Conservation (phyloP, 2,797 vertebrate genomes). For the Benthosema pterotum region DNA sequence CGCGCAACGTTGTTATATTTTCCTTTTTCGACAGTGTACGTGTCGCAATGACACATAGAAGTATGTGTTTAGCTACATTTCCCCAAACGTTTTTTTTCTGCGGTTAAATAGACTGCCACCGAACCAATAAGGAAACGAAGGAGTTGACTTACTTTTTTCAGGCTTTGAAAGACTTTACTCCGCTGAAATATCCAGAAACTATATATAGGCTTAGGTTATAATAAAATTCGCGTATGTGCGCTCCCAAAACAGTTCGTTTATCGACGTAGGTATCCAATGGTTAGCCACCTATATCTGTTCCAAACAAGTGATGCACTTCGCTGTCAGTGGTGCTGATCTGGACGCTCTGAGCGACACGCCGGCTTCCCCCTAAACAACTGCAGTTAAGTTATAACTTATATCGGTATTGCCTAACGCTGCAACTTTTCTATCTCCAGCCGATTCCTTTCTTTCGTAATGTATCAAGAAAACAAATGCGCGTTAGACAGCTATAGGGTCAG, state of each 20-base stretch:
- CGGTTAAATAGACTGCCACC: too few relatives aligned
- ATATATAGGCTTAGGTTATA: not conserved
- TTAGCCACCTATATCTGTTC: too few relatives aligned
- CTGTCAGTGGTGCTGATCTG: constrained; percentile 64
- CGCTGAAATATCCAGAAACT: not conserved
- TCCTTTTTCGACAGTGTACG: too few relatives aligned
- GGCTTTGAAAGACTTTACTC: constrained; percentile 15
- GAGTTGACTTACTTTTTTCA: constrained; percentile 36
- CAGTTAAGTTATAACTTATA: too few relatives aligned
- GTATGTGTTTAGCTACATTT: not conserved
- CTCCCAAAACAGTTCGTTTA: too few relatives aligned
- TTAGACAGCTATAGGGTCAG: constrained; percentile 6
- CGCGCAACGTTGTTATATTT: too few relatives aligned
- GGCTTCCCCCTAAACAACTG: constrained; percentile 4
- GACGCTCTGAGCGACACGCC: constrained; percentile 7
- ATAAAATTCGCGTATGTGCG: not conserved
- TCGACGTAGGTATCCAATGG: not conserved
- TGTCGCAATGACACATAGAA: too few relatives aligned
- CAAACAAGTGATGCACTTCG: constrained; percentile 11
- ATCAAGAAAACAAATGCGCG: constrained; percentile 3
- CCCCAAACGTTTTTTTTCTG: too few relatives aligned
- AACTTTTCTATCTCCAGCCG: constrained; percentile 51
- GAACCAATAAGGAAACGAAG: constrained; percentile 9
- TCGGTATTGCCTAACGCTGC: too few relatives aligned
- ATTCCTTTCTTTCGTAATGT: too few relatives aligned